Conservation (phyloP, 2,888 invertebrate genomes). For the Lamproptera curius region DNA sequence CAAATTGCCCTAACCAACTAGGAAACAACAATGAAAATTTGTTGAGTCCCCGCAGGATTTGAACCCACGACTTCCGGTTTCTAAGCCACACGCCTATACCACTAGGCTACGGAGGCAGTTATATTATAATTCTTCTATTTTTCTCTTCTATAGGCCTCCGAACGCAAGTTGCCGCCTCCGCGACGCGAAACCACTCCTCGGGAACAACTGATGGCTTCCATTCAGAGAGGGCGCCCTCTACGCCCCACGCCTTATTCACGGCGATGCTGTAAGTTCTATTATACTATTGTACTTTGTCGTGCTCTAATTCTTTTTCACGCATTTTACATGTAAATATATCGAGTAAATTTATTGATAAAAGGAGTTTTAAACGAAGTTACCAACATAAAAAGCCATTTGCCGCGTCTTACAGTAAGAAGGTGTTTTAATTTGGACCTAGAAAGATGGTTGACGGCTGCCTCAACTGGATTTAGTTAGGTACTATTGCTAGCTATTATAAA, state of each 20-base stretch:
- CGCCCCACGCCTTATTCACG: constrained; percentile 79
- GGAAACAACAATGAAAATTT: no score
- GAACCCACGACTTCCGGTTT: no score
- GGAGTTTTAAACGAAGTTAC: not conserved
- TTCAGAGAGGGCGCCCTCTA: constrained; percentile 85
- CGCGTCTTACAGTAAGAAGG: not conserved
- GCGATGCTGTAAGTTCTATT: constrained; percentile 71
- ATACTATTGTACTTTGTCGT: not conserved
- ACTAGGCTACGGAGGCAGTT: no score
- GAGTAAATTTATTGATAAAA: not conserved
- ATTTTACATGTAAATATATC: no score
- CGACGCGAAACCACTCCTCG: constrained; percentile 86
- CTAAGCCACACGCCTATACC: no score
- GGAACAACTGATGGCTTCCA: constrained; percentile 91
- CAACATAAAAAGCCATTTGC: not conserved
- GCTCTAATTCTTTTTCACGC: no score
- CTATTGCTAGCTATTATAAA: no score
- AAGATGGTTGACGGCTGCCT: not conserved
- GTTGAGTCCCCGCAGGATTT: no score
- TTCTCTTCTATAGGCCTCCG: constrained; percentile 90
- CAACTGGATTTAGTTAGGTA: no score
- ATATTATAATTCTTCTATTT: no score
- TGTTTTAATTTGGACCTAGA: not conserved
- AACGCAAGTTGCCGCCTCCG: constrained; percentile 88
- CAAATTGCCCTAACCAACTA: no score